These are phyloP conservation scores for Ptychochromis oligacanthus DNA, from an alignment of 2,113 vertebrate genomes.

Conservation along the genomic window DNA sequence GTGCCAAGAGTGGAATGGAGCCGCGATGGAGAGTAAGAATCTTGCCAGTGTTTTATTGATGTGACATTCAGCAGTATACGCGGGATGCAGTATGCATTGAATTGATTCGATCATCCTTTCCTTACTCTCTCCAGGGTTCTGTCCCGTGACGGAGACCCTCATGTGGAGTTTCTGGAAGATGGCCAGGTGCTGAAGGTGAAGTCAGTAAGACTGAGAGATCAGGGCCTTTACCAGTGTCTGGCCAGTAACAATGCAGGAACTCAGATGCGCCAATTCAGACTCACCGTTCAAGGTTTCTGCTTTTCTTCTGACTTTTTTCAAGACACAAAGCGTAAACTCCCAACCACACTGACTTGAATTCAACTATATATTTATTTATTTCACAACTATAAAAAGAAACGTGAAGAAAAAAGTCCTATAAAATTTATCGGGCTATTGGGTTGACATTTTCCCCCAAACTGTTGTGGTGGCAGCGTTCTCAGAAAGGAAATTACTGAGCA, in stretches of 20 bases:
- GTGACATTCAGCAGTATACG: slow-evolving; percentile 3
- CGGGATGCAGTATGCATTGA: neutral
- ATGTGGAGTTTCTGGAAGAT: slow-evolving; percentile 78
- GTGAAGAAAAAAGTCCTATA: neutral
- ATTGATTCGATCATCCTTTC: neutral
- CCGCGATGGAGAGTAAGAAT: slow-evolving; percentile 86
- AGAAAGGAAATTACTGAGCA: neutral
- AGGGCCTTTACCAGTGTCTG: slow-evolving; percentile 86
- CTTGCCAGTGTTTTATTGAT: neutral
- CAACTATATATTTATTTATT: neutral
- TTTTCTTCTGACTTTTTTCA: neutral
- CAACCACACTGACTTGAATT: neutral
- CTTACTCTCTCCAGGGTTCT: slow-evolving; percentile 76
- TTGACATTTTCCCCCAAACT: neutral
- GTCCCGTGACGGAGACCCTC: slow-evolving; percentile 76
- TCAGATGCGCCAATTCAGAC: slow-evolving; percentile 84
- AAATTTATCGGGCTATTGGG: neutral
- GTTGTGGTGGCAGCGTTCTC: neutral
- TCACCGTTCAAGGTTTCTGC: slow-evolving; percentile 80
- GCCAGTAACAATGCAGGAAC: slow-evolving; percentile 88
- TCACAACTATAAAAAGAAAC: neutral
- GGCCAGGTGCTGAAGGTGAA: slow-evolving; percentile 83
- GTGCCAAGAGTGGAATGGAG: slow-evolving; percentile 86
- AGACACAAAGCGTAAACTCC: neutral
- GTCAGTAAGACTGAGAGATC: slow-evolving; percentile 80